phyloP scores from a whole-genome alignment of 2,797 vertebrate genomes.

The Cyprinella venusta region DNA sequence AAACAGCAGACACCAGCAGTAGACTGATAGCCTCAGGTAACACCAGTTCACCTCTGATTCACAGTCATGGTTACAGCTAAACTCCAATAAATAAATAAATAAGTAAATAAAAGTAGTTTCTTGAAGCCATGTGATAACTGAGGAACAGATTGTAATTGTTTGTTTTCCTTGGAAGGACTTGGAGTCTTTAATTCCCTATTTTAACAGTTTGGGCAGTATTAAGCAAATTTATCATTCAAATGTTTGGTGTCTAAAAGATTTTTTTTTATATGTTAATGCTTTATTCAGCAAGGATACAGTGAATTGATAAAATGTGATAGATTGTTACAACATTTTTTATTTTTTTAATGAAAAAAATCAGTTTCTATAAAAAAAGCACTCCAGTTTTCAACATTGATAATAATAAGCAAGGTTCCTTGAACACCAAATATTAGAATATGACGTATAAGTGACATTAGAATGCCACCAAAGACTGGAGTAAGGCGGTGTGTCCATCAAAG shows the following conservation, averaged over 20 bases:
- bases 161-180: too few species aligned
- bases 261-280: background rate
- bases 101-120: background rate
- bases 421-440: background rate
- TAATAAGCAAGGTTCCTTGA: background rate
- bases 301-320: background rate
- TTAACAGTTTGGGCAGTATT: background rate
- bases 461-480: background rate
- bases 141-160: background rate
- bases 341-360: background rate
- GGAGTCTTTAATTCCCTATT: background rate
- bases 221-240: background rate
- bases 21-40: conserved; percentile 77
- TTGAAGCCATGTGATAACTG: too few species aligned
- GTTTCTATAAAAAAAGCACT: background rate
- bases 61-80: background rate
- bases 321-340: background rate
- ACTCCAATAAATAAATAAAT: background rate
- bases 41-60: background rate
- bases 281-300: background rate
- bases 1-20: conserved; percentile 62
- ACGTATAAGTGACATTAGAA: background rate
- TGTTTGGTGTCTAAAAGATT: background rate
- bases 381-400: background rate
- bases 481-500: background rate